phyloP scores from a whole-genome alignment of 2,113 vertebrate species.

The Notarius lentiginosus region DNA sequence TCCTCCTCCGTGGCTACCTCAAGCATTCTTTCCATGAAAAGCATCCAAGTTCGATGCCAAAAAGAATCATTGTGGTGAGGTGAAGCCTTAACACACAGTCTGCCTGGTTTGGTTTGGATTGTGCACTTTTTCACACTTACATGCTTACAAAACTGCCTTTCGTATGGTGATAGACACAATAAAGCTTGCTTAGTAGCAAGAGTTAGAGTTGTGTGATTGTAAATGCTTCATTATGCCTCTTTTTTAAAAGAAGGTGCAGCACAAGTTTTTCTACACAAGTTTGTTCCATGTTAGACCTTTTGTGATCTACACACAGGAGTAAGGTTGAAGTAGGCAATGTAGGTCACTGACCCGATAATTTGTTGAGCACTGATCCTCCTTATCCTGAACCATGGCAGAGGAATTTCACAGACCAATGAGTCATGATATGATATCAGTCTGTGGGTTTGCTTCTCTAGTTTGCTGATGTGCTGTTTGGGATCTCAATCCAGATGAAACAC shows the following conservation, averaged over 20 bases:
- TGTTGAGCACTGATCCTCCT: constrained; percentile 10
- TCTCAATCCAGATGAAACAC: background rate
- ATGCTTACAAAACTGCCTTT: background rate
- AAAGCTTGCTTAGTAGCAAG: background rate
- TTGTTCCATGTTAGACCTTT: background rate
- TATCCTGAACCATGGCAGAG: constrained; percentile 24
- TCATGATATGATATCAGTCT: constrained; percentile 26
- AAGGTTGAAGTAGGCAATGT: background rate
- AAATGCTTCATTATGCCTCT: background rate
- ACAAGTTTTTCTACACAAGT: background rate
- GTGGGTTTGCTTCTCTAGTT: constrained; percentile 21
- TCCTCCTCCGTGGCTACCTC: constrained; percentile 35
- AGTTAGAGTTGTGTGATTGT: background rate
- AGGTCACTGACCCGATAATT: constrained; percentile 28
- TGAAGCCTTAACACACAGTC: constrained; percentile 32
- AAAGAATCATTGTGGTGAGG: constrained; percentile 58
- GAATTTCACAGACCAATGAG: constrained; percentile 34
- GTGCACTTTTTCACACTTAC: background rate
- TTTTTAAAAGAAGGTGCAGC: background rate
- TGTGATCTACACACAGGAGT: constrained; percentile 3
- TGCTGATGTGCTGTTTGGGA: constrained; percentile 3
- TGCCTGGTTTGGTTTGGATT: background rate
- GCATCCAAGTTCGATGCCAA: constrained; percentile 51
- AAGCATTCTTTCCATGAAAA: constrained; percentile 31
- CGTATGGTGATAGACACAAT: background rate